Percentiles rank a stretch among this genome's conserved stretches.
phyloP scores from a whole-genome alignment of 2,888 invertebrate genomes.

The Abscondita cerata region DNA sequence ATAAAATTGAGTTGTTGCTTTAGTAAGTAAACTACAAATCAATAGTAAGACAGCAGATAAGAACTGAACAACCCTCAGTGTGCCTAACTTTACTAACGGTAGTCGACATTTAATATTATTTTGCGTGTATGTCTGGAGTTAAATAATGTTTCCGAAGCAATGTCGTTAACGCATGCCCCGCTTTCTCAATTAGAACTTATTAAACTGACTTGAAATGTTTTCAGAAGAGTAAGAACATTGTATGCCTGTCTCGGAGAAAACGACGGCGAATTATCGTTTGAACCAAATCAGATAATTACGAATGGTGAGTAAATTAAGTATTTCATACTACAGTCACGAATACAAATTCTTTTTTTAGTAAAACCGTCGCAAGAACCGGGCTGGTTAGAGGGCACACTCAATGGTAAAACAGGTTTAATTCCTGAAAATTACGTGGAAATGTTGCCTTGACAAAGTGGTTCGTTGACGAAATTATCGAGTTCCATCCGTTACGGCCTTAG shows the following conservation, averaged over 20 bases:
- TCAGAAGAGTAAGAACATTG: slow-evolving; percentile 87
- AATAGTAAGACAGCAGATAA: too few relatives aligned
- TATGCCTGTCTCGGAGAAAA: slow-evolving; percentile 97
- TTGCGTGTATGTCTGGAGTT: slow-evolving; percentile 4
- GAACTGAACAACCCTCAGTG: neutral
- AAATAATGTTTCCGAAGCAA: too few relatives aligned
- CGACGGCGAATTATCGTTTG: slow-evolving; percentile 96
- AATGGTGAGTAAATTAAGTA: slow-evolving; percentile 73
- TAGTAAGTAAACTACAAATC: too few relatives aligned
- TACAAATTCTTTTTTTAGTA: slow-evolving; percentile 64
- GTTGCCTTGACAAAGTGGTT: slow-evolving; percentile 67
- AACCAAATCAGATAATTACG: slow-evolving; percentile 97
- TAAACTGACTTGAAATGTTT: slow-evolving; percentile 37
- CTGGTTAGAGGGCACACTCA: slow-evolving; percentile 94
- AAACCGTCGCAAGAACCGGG: slow-evolving; percentile 93
- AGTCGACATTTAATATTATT: neutral
- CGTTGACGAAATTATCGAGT: slow-evolving; percentile 53
- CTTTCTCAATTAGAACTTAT: too few relatives aligned
- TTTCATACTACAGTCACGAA: neutral
- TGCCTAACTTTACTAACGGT: neutral
- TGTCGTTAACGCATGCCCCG: too few relatives aligned
- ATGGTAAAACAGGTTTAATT: slow-evolving; percentile 91
- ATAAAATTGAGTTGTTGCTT: too few relatives aligned
- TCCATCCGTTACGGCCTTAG: slow-evolving; percentile 52
- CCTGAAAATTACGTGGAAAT: slow-evolving; percentile 97